Evolutionary conservation across 1,140 invertebrate genomes (phyloP).

Genomic region (Leptonema lineaticorne): DNA sequence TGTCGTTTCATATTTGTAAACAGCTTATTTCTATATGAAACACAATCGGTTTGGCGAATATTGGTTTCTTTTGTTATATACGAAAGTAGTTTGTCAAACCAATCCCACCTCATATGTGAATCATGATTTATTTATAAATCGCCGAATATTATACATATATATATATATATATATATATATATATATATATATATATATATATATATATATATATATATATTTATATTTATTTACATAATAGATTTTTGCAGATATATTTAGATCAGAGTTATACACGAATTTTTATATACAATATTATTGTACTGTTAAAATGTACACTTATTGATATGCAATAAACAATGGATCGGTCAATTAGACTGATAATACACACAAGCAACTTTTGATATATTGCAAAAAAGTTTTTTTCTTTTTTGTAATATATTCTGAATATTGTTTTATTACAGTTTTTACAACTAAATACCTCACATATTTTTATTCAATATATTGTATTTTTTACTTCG

Average conservation of each 20-base stretch:
- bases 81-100: constrained; percentile 32
- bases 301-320: neutral
- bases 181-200: neutral
- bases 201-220: neutral
- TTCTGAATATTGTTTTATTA: neutral
- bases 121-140: constrained; percentile 33
- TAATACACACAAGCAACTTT: too few species aligned
- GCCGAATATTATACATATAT: constrained; percentile 4
- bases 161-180: constrained; percentile 11
- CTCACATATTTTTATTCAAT: constrained; percentile 15
- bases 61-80: neutral
- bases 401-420: neutral
- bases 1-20: neutral
- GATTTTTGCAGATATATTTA: constrained; percentile 28
- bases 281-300: constrained; percentile 25
- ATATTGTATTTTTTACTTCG: too few species aligned
- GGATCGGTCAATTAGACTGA: too few species aligned
- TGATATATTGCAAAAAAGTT: too few species aligned
- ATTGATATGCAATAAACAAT: neutral
- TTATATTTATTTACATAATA: constrained; percentile 22
- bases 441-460: constrained; percentile 26
- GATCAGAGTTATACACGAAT: constrained; percentile 23
- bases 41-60: neutral
- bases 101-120: constrained; percentile 35
- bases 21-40: neutral